A percentile compares a stretch with the other conserved stretches of the same genome.
These are phyloP conservation scores for Theonella swinhoei DNA, from an alignment of 37 sponge, comb jelly and placozoan species.

Conservation along the genomic window DNA sequence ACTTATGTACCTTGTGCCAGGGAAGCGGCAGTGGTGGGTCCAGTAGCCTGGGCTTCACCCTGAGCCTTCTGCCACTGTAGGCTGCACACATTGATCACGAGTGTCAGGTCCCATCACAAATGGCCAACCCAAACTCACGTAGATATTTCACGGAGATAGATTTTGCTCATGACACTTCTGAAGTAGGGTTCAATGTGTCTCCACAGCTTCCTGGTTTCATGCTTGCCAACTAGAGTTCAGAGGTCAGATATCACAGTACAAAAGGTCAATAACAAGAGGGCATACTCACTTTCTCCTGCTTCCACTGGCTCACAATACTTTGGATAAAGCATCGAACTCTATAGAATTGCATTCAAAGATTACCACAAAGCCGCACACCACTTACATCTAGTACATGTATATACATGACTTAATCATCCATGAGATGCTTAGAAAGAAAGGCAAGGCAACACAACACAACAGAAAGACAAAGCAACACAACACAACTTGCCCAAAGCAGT, in stretches of 20 bases:
- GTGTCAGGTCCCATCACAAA: not conserved
- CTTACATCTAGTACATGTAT: too few species aligned
- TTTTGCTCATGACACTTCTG: slow-evolving; percentile 32
- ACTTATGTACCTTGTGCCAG: not conserved
- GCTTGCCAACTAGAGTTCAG: slow-evolving; percentile 12
- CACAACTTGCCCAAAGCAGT: too few species aligned
- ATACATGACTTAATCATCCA: too few species aligned
- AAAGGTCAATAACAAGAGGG: not conserved
- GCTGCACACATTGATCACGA: not conserved
- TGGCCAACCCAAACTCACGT: not conserved
- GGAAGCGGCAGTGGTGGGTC: too few species aligned
- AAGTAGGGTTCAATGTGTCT: slow-evolving; percentile 54
- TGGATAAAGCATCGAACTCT: slow-evolving; percentile 58
- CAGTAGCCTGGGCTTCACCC: too few species aligned
- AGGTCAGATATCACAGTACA: not conserved
- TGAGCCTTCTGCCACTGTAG: not conserved
- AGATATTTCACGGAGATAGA: slow-evolving; percentile 47
- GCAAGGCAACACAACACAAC: too few species aligned
- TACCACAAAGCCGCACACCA: too few species aligned
- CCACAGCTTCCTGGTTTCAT: slow-evolving; percentile 59
- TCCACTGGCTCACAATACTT: slow-evolving; percentile 60
- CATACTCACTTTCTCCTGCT: slow-evolving; percentile 54
- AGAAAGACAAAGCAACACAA: too few species aligned
- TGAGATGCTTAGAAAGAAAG: too few species aligned
- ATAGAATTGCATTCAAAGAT: too few species aligned